These are phyloP conservation scores for Contarinia nasturtii DNA, from an alignment of 1,140 invertebrate genomes.

Conservation along the genomic window DNA sequence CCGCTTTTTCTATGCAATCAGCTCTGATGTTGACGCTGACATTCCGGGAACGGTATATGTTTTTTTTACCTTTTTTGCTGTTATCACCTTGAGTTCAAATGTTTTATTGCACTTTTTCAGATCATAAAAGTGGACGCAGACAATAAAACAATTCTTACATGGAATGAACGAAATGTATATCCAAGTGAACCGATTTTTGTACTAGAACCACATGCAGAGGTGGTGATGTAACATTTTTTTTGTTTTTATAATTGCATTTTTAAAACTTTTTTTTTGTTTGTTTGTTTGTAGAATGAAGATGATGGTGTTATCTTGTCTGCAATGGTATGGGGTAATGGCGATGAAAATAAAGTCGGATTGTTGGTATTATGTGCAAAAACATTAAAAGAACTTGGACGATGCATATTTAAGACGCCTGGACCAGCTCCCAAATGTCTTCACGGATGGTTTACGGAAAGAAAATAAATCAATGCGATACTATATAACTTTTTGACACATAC, in stretches of 20 bases:
- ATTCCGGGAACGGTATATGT: slow-evolving; percentile 58
- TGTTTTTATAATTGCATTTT: slow-evolving; percentile 3
- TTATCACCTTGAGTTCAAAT: background rate
- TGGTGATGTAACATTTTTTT: slow-evolving; percentile 17
- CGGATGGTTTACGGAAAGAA: slow-evolving; percentile 40
- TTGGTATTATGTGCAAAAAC: slow-evolving; percentile 47
- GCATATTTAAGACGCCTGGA: slow-evolving; percentile 43
- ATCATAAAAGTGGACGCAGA: slow-evolving; percentile 59
- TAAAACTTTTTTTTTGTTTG: background rate
- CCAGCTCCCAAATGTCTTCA: slow-evolving; percentile 63
- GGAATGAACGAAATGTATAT: slow-evolving; percentile 52
- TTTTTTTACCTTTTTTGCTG: background rate
- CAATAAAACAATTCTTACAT: slow-evolving; percentile 40
- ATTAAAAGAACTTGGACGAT: slow-evolving; percentile 44
- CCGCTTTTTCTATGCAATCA: slow-evolving; percentile 75
- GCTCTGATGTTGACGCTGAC: slow-evolving; percentile 61
- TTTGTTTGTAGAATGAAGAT: slow-evolving; percentile 38
- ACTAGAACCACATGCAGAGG: slow-evolving; percentile 41
- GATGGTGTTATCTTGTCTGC: slow-evolving; percentile 53
- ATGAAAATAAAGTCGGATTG: slow-evolving; percentile 38
- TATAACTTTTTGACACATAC: too few species aligned
- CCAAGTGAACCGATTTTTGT: slow-evolving; percentile 81
- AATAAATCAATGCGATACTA: too few species aligned
- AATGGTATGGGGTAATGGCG: slow-evolving; percentile 40
- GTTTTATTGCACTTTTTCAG: slow-evolving; percentile 24